Evolutionary conservation across 53 echinoderm and acorn worm genomes (phyloP).

Genomic region (Luidia sarsii): DNA sequence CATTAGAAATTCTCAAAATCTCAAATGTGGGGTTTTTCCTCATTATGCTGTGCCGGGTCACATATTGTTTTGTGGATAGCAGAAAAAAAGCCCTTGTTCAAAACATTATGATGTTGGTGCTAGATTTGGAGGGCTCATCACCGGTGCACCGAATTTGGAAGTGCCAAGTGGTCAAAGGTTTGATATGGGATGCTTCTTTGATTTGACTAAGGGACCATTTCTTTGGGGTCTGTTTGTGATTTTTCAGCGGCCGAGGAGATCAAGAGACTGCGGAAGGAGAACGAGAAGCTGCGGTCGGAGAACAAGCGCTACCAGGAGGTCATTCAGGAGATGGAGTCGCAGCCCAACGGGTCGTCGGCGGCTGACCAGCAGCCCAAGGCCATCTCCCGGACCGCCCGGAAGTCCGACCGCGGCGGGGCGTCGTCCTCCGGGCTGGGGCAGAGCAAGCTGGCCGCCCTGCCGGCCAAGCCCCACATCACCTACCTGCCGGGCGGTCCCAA

Average conservation of each 20-base stretch:
- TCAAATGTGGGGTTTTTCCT: too few relatives aligned
- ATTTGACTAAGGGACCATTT: too few relatives aligned
- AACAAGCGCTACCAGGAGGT: conserved; percentile 80
- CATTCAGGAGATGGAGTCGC: conserved; percentile 75
- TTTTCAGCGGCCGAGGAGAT: conserved; percentile 80
- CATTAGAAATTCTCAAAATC: too few relatives aligned
- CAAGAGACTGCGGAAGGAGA: conserved; percentile 80
- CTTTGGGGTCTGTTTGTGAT: not conserved
- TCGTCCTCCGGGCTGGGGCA: not conserved
- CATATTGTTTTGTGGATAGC: too few relatives aligned
- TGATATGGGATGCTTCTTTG: too few relatives aligned
- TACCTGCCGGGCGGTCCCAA: conserved; percentile 50
- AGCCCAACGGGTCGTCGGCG: conserved; percentile 67
- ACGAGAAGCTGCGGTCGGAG: conserved; percentile 78
- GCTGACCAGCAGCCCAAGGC: conserved; percentile 26
- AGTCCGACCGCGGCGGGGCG: not conserved
- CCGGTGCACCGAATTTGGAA: too few relatives aligned
- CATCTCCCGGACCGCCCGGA: conserved; percentile 15
- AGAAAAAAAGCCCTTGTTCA: too few relatives aligned
- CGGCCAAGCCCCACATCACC: conserved; percentile 37
- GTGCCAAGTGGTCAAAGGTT: too few relatives aligned
- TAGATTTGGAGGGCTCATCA: too few relatives aligned
- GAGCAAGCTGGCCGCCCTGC: conserved; percentile 18
- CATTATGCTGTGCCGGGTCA: too few relatives aligned
- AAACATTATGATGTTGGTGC: too few relatives aligned